phyloP scores from a whole-genome alignment of 2,797 vertebrate species.

The Sardinella longiceps region DNA sequence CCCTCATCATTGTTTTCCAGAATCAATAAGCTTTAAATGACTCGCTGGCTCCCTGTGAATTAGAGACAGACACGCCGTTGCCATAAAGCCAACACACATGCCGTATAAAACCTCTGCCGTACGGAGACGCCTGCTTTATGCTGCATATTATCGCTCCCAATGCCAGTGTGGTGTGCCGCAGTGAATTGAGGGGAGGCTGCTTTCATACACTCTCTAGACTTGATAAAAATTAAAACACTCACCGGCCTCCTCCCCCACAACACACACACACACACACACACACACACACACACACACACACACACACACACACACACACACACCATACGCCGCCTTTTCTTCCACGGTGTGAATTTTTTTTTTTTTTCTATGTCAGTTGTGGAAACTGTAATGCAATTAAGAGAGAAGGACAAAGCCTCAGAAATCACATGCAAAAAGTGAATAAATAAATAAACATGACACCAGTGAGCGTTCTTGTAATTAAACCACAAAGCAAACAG shows the following conservation, averaged over 20 bases:
- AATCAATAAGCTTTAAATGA: slow-evolving; percentile 62
- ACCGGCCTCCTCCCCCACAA: too few relatives aligned
- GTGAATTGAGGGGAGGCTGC: neutral
- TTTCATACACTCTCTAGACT: neutral
- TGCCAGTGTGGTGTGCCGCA: neutral
- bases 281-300: slow-evolving; percentile 33
- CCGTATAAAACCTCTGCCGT: slow-evolving; percentile 17
- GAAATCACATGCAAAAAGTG: neutral
- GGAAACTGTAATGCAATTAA: neutral
- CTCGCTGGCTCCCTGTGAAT: slow-evolving; percentile 47
- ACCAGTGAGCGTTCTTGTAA: slow-evolving; percentile 16
- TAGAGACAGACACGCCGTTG: slow-evolving; percentile 33
- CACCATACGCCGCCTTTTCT: neutral
- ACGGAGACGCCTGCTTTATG: slow-evolving; percentile 26
- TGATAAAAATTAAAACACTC: neutral
- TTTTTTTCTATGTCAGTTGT: too few relatives aligned
- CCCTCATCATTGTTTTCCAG: slow-evolving; percentile 48
- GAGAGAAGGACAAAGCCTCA: neutral
- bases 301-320: slow-evolving; percentile 23
- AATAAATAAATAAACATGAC: neutral
- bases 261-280: too few relatives aligned
- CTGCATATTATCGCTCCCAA: slow-evolving; percentile 39
- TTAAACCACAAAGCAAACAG: slow-evolving; percentile 21
- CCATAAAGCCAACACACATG: slow-evolving; percentile 49
- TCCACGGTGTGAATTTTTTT: too few relatives aligned